Evolutionary conservation across 2,888 invertebrate genomes (phyloP).

Genomic region (Lithophane leautieri): DNA sequence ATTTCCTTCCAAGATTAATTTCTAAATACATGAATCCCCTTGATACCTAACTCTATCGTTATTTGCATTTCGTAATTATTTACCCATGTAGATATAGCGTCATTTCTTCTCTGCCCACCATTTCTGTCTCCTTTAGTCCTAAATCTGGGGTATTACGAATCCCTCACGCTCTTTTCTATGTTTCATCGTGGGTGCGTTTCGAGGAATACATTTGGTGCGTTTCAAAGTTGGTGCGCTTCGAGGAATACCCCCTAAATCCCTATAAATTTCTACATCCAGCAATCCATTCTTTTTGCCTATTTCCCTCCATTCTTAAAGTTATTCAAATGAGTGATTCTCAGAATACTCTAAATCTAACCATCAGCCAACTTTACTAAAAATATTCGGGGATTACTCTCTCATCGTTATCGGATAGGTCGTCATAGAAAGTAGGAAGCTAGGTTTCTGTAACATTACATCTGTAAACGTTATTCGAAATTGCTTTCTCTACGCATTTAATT

Average conservation of each 20-base stretch:
- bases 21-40: too few species aligned
- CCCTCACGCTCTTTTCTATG: too few species aligned
- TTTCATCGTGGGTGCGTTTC: too few species aligned
- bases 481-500: neutral
- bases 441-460: neutral
- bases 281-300: neutral
- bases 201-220: too few species aligned
- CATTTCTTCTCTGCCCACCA: neutral
- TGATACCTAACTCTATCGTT: neutral
- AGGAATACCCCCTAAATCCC: too few species aligned
- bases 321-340: neutral
- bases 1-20: neutral
- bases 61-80: neutral
- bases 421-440: neutral
- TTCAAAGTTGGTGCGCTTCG: too few species aligned
- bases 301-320: neutral
- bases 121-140: neutral
- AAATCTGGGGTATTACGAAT: too few species aligned
- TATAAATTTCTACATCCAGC: neutral
- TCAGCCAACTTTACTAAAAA: too few species aligned
- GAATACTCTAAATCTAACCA: neutral
- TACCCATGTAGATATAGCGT: neutral
- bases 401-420: neutral
- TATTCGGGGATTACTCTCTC: neutral
- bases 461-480: neutral